phyloP scores from a whole-genome alignment of 2,888 invertebrate species.

The Pimpla rufipes region DNA sequence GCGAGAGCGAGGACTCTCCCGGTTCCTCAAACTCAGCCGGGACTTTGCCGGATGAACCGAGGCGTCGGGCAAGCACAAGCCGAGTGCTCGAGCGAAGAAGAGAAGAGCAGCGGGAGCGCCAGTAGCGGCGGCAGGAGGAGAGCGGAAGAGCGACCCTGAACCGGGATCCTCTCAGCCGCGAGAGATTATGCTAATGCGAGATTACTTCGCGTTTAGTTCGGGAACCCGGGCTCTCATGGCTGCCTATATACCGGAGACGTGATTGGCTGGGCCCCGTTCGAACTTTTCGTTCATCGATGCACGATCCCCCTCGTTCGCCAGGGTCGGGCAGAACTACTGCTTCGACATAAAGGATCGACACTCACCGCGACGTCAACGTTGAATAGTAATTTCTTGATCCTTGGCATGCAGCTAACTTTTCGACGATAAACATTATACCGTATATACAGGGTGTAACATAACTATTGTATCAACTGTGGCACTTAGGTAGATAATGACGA shows the following conservation, averaged over 20 bases:
- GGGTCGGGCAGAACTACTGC: background rate
- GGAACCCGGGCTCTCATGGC: constrained; percentile 16
- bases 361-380: background rate
- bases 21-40: constrained; percentile 26
- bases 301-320: background rate
- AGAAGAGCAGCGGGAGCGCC: constrained; percentile 16
- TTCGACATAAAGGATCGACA: constrained; percentile 1
- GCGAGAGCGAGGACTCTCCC: background rate
- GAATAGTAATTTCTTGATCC: constrained; percentile 6
- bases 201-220: constrained; percentile 67
- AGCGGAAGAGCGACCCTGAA: constrained; percentile 35
- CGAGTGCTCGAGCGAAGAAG: constrained; percentile 53
- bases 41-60: constrained; percentile 43
- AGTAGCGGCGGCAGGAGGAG: background rate
- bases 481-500: too few relatives aligned
- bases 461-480: too few relatives aligned
- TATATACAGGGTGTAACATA: too few relatives aligned
- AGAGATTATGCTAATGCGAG: constrained; percentile 69
- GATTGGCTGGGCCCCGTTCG: constrained; percentile 22
- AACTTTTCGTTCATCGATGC: constrained; percentile 44
- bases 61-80: constrained; percentile 47
- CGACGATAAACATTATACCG: background rate
- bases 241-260: constrained; percentile 22
- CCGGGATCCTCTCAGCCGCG: constrained; percentile 59
- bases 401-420: background rate